Conservation (phyloP, 2,888 invertebrate genomes). For the Aricia artaxerxes region DNA sequence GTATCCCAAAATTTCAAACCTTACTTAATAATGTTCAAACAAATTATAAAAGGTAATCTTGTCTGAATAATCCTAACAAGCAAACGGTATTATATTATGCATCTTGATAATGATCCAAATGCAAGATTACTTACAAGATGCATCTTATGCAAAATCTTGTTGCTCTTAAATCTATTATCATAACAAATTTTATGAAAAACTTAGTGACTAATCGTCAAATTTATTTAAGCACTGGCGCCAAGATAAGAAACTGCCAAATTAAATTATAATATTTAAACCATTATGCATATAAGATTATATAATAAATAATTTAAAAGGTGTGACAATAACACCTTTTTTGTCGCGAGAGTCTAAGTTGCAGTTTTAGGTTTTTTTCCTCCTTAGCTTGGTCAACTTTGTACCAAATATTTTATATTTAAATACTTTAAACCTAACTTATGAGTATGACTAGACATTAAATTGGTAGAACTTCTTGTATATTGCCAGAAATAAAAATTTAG, state of each 20-base stretch:
- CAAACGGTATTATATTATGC: not conserved
- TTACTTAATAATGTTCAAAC: no score
- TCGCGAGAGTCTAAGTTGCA: not conserved
- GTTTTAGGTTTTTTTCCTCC: constrained; percentile 2
- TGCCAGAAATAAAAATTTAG: no score
- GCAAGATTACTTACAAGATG: not conserved
- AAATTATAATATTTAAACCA: constrained; percentile 23
- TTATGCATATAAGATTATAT: constrained; percentile 13
- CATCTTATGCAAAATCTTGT: not conserved
- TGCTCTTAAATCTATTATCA: not conserved
- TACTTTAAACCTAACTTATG: no score
- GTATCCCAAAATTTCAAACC: no score
- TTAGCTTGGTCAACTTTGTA: no score
- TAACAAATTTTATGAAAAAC: not conserved
- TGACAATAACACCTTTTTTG: not conserved
- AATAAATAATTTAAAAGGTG: constrained; percentile 22
- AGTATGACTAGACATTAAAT: no score
- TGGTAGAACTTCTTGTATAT: no score
- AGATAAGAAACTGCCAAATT: constrained; percentile 4
- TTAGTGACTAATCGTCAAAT: not conserved
- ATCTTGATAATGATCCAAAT: not conserved
- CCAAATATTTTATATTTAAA: not conserved
- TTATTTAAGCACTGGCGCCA: constrained; percentile 29
- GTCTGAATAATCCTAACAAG: not conserved
- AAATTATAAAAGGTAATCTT: not conserved